phyloP scores from a whole-genome alignment of 2,888 invertebrate genomes.

The Aspidiotus rigidus region DNA sequence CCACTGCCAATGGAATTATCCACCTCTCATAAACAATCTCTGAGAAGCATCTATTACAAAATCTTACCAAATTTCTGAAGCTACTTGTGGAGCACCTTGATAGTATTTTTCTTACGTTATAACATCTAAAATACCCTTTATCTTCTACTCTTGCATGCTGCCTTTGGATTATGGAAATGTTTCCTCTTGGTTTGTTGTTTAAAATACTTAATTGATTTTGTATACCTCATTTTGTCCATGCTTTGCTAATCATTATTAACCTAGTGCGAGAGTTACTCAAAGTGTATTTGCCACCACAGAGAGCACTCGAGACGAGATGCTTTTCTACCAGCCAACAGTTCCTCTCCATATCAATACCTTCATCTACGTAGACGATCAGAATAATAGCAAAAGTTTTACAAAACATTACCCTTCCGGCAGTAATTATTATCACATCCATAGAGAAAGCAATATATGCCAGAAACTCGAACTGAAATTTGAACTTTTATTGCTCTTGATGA shows the following conservation, averaged over 20 bases:
- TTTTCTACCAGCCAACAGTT: neutral
- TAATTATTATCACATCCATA: neutral
- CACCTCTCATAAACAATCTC: no score
- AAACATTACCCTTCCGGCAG: neutral
- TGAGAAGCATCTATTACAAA: no score
- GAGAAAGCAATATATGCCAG: neutral
- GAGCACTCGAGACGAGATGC: neutral
- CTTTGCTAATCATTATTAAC: neutral
- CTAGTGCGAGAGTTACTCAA: neutral
- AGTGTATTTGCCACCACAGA: neutral
- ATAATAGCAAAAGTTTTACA: neutral
- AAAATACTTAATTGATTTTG: neutral
- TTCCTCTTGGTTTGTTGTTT: neutral
- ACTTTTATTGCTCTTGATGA: neutral
- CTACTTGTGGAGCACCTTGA: no score
- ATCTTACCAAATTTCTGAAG: no score
- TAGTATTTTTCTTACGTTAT: no score
- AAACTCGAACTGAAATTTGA: neutral
- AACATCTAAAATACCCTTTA: no score
- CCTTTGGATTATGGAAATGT: neutral
- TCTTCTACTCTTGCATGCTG: neutral
- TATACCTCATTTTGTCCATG: neutral
- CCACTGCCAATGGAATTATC: no score
- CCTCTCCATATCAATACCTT: neutral
- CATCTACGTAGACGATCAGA: neutral